Conservation (phyloP, 2,888 invertebrate species). For the Euspilapteryx auroguttella region DNA sequence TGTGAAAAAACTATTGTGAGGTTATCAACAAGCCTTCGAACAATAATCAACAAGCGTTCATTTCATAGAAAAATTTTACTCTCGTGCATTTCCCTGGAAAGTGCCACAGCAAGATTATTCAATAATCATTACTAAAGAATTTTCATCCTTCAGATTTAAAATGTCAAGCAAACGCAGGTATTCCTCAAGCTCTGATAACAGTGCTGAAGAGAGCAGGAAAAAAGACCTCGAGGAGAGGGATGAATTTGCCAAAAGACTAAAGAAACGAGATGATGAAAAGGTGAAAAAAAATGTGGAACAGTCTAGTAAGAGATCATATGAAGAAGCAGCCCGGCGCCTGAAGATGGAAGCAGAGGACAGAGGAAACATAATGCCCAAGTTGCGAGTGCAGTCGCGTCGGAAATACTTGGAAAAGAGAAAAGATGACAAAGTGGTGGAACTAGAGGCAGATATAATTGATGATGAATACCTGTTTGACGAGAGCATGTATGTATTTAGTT, state of each 20-base stretch:
- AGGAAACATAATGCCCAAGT: constrained; percentile 82
- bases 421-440: constrained; percentile 92
- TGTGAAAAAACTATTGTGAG: no score
- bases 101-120: no score
- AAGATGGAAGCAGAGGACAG: constrained; percentile 86
- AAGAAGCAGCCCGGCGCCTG: constrained; percentile 88
- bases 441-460: constrained; percentile 93
- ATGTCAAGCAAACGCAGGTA: constrained; percentile 47
- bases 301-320: constrained; percentile 70
- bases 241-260: constrained; percentile 88
- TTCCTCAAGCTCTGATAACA: constrained; percentile 66
- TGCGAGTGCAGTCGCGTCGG: constrained; percentile 88
- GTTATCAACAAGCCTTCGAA: no score
- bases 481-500: constrained; percentile 70
- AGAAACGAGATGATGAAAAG: constrained; percentile 85
- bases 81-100: no score
- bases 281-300: constrained; percentile 77
- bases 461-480: constrained; percentile 95
- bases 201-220: constrained; percentile 77
- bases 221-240: constrained; percentile 90
- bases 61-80: no score
- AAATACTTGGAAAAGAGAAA: constrained; percentile 95
- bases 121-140: no score
- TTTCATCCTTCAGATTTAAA: no score
- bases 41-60: no score